Base-by-base conservation (phyloP, 2,113 vertebrate genomes). In the Erythrocercus mccallii region DNA sequence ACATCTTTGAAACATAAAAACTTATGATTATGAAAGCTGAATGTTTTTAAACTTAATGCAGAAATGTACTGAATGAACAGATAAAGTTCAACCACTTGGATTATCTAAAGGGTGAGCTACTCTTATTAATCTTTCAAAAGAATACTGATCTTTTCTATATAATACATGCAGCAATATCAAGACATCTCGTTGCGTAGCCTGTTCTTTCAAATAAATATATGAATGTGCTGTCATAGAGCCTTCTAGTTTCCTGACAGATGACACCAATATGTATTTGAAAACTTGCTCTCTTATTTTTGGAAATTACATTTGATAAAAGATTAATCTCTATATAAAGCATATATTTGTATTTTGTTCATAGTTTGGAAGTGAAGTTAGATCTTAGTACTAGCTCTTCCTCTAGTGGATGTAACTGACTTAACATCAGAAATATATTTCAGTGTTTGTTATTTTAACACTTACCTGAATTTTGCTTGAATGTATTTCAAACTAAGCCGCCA, bases 101-200 rank as follows among this genome's bases (percentile, higher is more conserved):
- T 60, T 81, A 12, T 51, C 27, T 65, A 31, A 44, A 61, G 16
- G 0, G 0, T 66, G 40, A 70, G 1, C 7, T 19, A 8, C 50
- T 45, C 20, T 27, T 56, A 50, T 20, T 47, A 69, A 65, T 61
- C 16, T 61, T 61, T 48, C 11, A 45, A 37, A 79, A 53, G 12
- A 81, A 58, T 66, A 61, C 5, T 31, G 3, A 11, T 51, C 65
- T 64, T 80, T 48, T 44, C 37, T n/a, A 48, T 5, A 24, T 22
- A 50, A 54, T 60, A 44, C 5, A 47, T 57, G 23, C 20, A 70
- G 30, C 15, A 65, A 47, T 35, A 79, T 53, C 21, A 57, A 57
- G 87, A 38, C 8, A 68, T 22, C 22, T 77, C 15, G 73, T 35
- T 2, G 65, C 70, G 57, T 7, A 45, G 12, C 27, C 8, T 88